These are phyloP conservation scores for Sabatieria punctata DNA, from an alignment of 2,888 invertebrate species.

Conservation along the genomic window DNA sequence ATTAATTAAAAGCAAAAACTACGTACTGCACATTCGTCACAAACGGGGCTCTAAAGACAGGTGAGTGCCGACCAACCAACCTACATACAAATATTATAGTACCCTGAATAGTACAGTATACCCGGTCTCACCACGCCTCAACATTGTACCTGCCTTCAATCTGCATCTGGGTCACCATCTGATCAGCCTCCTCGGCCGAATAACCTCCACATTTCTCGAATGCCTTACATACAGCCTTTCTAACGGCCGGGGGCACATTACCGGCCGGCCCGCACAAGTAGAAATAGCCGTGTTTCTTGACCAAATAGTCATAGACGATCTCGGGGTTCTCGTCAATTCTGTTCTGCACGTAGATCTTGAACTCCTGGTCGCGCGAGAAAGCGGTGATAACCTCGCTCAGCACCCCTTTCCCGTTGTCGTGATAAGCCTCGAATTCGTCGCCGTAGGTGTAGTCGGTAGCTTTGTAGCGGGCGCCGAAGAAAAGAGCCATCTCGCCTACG, in stretches of 20 bases:
- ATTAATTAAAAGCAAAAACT: too few species aligned
- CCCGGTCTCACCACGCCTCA: conserved; percentile 17
- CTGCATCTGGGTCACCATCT: conserved; percentile 16
- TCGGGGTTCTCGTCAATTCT: conserved; percentile 14
- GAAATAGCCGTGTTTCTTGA: conserved; percentile 16
- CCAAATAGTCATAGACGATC: conserved; percentile 14
- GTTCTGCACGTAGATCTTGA: conserved; percentile 17
- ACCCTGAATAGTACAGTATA: too few species aligned
- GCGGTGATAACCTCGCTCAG: conserved; percentile 11
- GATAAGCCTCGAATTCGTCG: conserved; percentile 14
- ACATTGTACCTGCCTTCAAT: conserved; percentile 17
- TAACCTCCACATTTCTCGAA: conserved; percentile 13
- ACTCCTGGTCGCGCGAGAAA: conserved; percentile 15
- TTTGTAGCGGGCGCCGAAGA: conserved; percentile 15
- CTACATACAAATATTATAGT: too few species aligned
- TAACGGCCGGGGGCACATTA: conserved; percentile 15
- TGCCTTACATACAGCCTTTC: conserved; percentile 12
- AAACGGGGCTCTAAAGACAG: too few species aligned
- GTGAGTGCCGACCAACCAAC: too few species aligned
- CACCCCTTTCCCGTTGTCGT: conserved; percentile 12
- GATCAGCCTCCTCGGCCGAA: conserved; percentile 14
- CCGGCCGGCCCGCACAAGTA: conserved; percentile 18
- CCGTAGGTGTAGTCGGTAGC: conserved; percentile 16
- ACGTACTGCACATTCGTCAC: too few species aligned
- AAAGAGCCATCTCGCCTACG: conserved; percentile 15